Base-by-base conservation (phyloP, 2,113 vertebrate species). In the Benitochromis conjunctus region DNA sequence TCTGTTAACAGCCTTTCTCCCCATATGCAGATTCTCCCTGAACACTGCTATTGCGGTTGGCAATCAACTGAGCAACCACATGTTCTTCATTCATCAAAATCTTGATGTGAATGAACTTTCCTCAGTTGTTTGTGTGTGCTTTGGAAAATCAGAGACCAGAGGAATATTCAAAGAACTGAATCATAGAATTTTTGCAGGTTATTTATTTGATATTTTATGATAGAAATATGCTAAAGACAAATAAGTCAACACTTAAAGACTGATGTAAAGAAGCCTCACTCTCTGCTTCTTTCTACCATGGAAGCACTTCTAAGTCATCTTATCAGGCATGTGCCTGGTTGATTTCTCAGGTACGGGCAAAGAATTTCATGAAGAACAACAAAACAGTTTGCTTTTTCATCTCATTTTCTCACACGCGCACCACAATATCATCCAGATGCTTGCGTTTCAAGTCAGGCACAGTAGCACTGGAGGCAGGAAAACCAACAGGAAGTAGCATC, bases 401-500 rank as follows among this genome's bases (percentile, higher is more conserved):
- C 13, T 69, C 10, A 83, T 85, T 48, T 56, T 4, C 0, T 97
- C 95, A 99, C 71, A 98, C 60, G 2, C 93, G 85, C 92, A 98
- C 96, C 95, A 97, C 95, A 62, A 99, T 97, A 36, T 98, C 96
- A 38, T 96, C 92, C 86, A 99, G 92, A 0, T 95, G 90, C 54
- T 99, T 99, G 79, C 99, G 95, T 1, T 82, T 93, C 76, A 99
- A 93, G 1, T 96, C 94, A 0, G 98, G 98, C 89, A 99, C 98
- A 0, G 96, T 98, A 91, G 98, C 97, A 0, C 97, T 97, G 34
- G 92, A 48, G 21, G 95, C 96, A 55, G 98, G 97, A 77, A 98
- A 99, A 7, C 99, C 99, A 0, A 99, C 97, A 0, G 98, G 98
- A 81, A 99, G 97, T 34, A 99, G 91, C 95, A 99, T 48, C 89